Evolutionary conservation across 1,140 invertebrate species (phyloP).

Genomic region (Caenorhabditis elegans): DNA sequence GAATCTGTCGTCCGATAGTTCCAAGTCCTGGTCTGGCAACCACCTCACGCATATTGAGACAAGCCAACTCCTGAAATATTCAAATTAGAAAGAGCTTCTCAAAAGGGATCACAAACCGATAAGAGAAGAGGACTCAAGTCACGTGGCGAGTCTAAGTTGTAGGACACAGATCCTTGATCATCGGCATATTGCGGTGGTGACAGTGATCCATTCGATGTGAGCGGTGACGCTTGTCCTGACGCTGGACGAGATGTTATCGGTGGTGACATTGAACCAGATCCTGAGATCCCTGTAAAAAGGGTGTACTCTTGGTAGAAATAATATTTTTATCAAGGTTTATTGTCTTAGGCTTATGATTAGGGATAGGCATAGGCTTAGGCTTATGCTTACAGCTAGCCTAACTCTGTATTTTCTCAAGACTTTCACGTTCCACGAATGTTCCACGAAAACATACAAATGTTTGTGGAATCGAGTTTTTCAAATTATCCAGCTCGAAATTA

Average conservation of each 20-base stretch:
- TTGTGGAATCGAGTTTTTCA: too few relatives aligned
- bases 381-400: too few relatives aligned
- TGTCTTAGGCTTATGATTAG: too few relatives aligned
- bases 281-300: conserved; percentile 25
- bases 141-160: conserved; percentile 1
- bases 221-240: conserved; percentile 3
- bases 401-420: too few relatives aligned
- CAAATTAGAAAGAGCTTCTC: too few relatives aligned
- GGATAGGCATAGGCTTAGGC: too few relatives aligned
- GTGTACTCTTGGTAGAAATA: conserved; percentile 18
- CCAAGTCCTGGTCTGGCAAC: conserved; percentile 48
- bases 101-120: background rate
- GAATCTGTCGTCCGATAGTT: conserved; percentile 39
- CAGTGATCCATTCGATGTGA: background rate
- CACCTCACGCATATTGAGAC: conserved; percentile 45
- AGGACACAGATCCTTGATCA: background rate
- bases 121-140: conserved; percentile 13
- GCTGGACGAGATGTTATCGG: background rate
- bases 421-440: too few relatives aligned
- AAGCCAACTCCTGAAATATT: conserved; percentile 43
- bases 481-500: too few relatives aligned
- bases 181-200: background rate
- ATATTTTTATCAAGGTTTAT: too few relatives aligned
- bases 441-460: too few relatives aligned
- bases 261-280: conserved; percentile 26